Percentiles rank a stretch among this genome's conserved stretches.
Evolutionary conservation across 2,888 invertebrate species (phyloP).

Genomic region (Mycogona germanica): DNA sequence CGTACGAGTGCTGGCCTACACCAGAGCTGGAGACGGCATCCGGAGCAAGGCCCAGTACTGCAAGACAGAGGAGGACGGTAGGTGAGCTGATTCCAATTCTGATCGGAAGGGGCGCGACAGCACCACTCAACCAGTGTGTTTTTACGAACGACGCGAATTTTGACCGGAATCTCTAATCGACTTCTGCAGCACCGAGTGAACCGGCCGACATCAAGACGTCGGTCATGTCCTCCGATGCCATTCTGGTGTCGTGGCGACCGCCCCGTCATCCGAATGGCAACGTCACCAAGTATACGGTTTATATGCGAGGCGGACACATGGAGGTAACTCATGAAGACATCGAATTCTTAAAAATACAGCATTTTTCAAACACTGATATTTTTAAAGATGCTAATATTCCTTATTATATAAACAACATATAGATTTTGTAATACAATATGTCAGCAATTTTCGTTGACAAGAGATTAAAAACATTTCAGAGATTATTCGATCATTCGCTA

Average conservation of each 20-base stretch:
- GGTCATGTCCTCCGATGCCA: slow-evolving; percentile 81
- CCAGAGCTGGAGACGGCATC: slow-evolving; percentile 89
- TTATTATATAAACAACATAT: no score
- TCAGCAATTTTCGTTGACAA: no score
- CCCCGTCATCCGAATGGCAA: slow-evolving; percentile 87
- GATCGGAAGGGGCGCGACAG: no score
- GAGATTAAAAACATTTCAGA: no score
- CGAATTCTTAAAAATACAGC: no score
- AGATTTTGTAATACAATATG: no score
- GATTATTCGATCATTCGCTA: slow-evolving; percentile 10
- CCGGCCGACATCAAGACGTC: slow-evolving; percentile 86
- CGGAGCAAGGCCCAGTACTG: slow-evolving; percentile 77
- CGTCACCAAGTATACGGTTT: slow-evolving; percentile 84
- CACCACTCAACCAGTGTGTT: neutral
- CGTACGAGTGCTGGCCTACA: slow-evolving; percentile 88
- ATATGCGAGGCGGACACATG: slow-evolving; percentile 41
- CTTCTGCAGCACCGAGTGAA: slow-evolving; percentile 67
- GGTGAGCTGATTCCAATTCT: slow-evolving; percentile 25
- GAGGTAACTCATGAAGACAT: slow-evolving; percentile 5
- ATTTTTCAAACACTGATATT: no score
- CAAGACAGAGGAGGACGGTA: slow-evolving; percentile 91
- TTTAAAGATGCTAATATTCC: no score
- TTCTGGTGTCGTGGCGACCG: slow-evolving; percentile 86
- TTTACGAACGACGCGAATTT: no score
- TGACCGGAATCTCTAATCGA: neutral